Evolutionary conservation across 2,113 vertebrate genomes (phyloP).

Genomic region (Alouatta palliata): DNA sequence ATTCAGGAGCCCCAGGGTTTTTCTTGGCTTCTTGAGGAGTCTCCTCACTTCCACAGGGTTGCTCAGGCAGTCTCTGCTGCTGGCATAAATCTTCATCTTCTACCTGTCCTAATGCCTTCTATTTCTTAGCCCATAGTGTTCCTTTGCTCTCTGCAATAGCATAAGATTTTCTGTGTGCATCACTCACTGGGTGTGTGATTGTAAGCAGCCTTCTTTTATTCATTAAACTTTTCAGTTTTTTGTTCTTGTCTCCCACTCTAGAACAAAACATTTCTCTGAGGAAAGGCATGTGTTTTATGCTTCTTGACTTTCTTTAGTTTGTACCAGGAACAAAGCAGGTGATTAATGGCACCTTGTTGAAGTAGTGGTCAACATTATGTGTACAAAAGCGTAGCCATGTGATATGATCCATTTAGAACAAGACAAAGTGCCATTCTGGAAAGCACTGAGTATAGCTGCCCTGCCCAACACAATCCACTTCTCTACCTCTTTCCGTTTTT

Average conservation of each 20-base stretch:
- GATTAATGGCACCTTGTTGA: neutral
- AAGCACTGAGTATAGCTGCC: neutral
- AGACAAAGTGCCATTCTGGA: neutral
- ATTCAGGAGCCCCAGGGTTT: no score
- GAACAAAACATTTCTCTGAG: neutral
- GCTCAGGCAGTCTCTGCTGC: neutral
- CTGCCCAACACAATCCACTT: neutral
- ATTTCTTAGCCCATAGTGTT: neutral
- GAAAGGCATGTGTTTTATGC: neutral
- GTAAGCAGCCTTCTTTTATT: neutral
- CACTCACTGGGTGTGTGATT: neutral
- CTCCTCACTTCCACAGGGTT: fast-evolving
- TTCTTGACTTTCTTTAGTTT: neutral
- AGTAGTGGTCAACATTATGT: neutral
- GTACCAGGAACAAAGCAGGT: neutral
- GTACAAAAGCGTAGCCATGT: neutral
- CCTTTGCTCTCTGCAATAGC: neutral
- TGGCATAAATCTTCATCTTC: neutral
- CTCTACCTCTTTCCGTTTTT: neutral
- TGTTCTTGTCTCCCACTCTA: neutral
- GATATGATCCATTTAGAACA: neutral
- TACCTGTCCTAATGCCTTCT: fast-evolving
- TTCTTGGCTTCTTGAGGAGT: neutral
- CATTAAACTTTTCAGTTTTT: neutral
- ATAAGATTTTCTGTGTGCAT: fast-evolving